Percentiles rank a stretch among this genome's conserved stretches.
These are phyloP conservation scores for Oceanites oceanicus DNA, from an alignment of 2,113 vertebrate genomes.

Conservation along the genomic window DNA sequence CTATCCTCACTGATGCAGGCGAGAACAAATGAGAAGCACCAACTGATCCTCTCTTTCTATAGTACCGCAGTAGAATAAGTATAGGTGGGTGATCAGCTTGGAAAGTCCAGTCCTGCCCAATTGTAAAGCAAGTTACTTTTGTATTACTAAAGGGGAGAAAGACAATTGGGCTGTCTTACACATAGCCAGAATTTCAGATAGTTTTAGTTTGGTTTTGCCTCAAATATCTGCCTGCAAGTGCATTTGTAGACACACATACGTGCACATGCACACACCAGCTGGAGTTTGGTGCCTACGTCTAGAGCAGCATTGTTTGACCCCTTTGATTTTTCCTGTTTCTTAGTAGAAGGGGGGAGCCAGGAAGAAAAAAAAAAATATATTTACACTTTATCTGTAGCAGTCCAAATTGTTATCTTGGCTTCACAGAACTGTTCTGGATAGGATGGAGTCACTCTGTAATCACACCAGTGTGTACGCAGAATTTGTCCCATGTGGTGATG, in stretches of 20 bases:
- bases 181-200: not conserved
- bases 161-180: rapidly evolving
- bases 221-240: not conserved
- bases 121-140: not conserved
- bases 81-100: not conserved
- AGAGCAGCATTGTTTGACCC: not conserved
- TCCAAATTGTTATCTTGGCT: not conserved
- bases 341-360: not conserved
- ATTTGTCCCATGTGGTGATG: not conserved
- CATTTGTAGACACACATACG: not conserved
- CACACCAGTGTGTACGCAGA: not conserved
- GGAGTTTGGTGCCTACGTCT: not conserved
- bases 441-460: not conserved
- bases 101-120: not conserved
- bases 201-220: not conserved
- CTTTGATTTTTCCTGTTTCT: not conserved
- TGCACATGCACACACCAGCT: not conserved
- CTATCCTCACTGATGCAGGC: rapidly evolving
- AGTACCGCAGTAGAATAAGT: not conserved
- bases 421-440: not conserved
- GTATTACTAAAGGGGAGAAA: not conserved
- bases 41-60: not conserved
- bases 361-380: not conserved
- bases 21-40: not conserved
- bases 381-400: not conserved